Conservation (phyloP, 2,113 vertebrate species). For the Bombycilla garrulus region DNA sequence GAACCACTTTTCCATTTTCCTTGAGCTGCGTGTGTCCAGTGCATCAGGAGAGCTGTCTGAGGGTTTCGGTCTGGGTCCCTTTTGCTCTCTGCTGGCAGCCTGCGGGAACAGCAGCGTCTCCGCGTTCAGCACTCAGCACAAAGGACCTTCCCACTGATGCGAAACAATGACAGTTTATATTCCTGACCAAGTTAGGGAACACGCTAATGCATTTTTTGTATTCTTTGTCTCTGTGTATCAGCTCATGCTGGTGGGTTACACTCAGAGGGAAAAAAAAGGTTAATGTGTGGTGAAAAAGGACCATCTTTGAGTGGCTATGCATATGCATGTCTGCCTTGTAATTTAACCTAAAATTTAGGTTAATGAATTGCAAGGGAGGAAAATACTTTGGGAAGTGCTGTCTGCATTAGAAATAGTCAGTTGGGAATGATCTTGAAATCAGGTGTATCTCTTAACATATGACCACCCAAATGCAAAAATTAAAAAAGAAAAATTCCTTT, state of each 20-base stretch:
- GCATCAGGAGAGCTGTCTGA: neutral
- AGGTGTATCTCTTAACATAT: neutral
- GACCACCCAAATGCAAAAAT: neutral
- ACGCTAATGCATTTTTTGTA: neutral
- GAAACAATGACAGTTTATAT: neutral
- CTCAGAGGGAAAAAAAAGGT: neutral
- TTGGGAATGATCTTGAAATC: neutral
- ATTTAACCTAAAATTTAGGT: neutral
- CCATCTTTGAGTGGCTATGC: neutral
- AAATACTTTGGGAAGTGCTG: neutral
- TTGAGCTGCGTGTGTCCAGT: too few species aligned
- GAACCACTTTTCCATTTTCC: neutral
- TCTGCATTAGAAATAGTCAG: neutral
- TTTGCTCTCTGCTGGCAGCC: constrained; percentile 54
- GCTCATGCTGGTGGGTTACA: neutral
- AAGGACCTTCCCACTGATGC: neutral
- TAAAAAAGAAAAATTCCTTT: neutral
- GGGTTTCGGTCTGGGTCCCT: neutral
- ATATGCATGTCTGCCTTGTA: neutral
- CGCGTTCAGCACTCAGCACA: neutral
- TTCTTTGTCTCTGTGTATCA: neutral
- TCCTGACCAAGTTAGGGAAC: accelerated
- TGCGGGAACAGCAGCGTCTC: neutral
- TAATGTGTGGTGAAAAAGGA: neutral
- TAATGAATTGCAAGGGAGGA: neutral